Conservation (phyloP, 2,888 invertebrate species). For the Orthosia incerta region DNA sequence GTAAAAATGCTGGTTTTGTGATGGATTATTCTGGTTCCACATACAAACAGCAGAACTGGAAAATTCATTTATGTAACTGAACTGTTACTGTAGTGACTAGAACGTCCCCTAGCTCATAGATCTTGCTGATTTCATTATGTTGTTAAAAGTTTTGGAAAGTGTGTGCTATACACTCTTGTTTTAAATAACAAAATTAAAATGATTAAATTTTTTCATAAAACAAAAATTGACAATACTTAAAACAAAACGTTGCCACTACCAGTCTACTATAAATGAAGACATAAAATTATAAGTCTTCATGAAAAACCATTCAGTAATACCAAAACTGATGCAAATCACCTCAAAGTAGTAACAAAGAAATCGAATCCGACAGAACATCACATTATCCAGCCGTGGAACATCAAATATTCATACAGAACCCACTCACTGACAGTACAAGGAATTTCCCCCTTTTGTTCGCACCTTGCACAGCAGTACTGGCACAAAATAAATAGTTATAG, state of each 20-base stretch:
- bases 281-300: too few species aligned
- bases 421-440: constrained; percentile 44
- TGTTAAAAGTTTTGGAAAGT: too few species aligned
- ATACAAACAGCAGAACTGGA: too few species aligned
- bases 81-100: too few species aligned
- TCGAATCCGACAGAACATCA: constrained; percentile 57
- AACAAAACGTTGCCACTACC: neutral
- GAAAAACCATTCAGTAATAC: neutral
- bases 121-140: too few species aligned
- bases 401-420: constrained; percentile 75
- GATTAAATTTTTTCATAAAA: too few species aligned
- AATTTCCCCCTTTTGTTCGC: constrained; percentile 72
- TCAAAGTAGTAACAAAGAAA: constrained; percentile 29
- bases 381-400: constrained; percentile 58
- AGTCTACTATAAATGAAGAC: too few species aligned
- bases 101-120: too few species aligned
- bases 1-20: neutral
- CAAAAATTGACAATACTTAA: too few species aligned
- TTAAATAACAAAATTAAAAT: too few species aligned
- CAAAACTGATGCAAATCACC: constrained; percentile 8
- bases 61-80: too few species aligned
- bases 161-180: too few species aligned
- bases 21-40: neutral
- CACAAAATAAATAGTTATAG: neutral
- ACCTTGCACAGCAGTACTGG: constrained; percentile 57